Evolutionary conservation across 2,797 vertebrate genomes (phyloP).

Genomic region (Phalanger gymnotis): DNA sequence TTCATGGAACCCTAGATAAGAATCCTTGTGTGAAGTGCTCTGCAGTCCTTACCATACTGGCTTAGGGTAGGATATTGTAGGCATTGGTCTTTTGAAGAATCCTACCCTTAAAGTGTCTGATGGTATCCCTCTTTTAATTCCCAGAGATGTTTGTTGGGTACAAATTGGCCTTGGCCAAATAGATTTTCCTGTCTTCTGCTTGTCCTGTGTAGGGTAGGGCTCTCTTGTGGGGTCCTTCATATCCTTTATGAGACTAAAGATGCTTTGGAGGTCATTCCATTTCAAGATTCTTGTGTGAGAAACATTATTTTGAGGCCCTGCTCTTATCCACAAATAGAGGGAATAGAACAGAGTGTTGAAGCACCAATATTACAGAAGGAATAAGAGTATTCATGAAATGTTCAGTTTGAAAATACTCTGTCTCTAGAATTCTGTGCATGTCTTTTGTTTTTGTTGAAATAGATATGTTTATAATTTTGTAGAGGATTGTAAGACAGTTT

Average conservation of each 20-base stretch:
- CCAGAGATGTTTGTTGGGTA: not conserved
- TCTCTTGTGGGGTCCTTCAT: not conserved
- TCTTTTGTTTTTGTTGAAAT: not conserved
- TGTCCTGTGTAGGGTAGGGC: not conserved
- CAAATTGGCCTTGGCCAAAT: not conserved
- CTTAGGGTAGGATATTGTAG: not conserved
- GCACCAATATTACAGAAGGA: not conserved
- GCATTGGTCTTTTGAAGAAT: not conserved
- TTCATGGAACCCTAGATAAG: not conserved
- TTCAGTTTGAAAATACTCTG: fast-evolving
- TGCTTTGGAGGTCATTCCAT: not conserved
- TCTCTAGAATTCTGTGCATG: not conserved
- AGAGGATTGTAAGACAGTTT: not conserved
- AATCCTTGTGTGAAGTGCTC: not conserved
- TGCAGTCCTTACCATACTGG: not conserved
- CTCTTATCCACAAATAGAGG: not conserved
- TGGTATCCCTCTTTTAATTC: not conserved
- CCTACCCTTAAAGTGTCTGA: not conserved
- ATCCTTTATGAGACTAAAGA: not conserved
- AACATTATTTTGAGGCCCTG: not conserved
- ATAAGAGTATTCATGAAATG: not conserved
- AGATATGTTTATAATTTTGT: slow-evolving; percentile 4
- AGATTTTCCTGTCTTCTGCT: not conserved
- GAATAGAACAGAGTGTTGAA: not conserved
- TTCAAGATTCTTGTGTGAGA: not conserved